These are phyloP conservation scores for Thymelicus acteon DNA, from an alignment of 2,888 invertebrate species.

Conservation along the genomic window DNA sequence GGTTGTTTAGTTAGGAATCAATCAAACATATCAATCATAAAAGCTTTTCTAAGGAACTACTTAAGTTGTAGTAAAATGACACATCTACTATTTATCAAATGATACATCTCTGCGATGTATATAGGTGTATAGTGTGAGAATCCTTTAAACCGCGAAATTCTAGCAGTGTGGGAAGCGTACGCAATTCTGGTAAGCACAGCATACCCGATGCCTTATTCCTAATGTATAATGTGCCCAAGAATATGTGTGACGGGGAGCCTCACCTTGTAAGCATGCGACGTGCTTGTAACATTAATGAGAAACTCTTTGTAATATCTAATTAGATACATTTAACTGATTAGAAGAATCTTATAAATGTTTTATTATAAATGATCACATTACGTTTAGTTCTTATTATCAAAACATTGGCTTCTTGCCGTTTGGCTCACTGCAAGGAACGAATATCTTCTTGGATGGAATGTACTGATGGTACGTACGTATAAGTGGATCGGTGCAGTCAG, in stretches of 20 bases:
- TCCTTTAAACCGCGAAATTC: slow-evolving; percentile 1
- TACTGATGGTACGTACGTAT: too few relatives aligned
- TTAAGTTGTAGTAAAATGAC: too few relatives aligned
- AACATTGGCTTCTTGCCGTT: background rate
- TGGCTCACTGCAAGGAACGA: too few relatives aligned
- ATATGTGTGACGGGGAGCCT: slow-evolving; percentile 34
- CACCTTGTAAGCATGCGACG: slow-evolving; percentile 37
- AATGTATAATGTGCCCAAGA: slow-evolving; percentile 32
- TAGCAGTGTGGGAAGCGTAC: slow-evolving; percentile 28
- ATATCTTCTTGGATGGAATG: too few relatives aligned
- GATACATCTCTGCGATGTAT: too few relatives aligned
- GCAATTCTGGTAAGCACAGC: slow-evolving; percentile 22
- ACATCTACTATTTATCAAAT: too few relatives aligned
- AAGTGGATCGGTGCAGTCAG: too few relatives aligned
- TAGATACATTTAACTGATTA: slow-evolving; percentile 39
- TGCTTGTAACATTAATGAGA: slow-evolving; percentile 41
- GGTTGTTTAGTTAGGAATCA: too few relatives aligned
- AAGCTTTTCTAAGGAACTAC: too few relatives aligned
- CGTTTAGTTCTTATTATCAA: background rate
- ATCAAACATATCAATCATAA: too few relatives aligned
- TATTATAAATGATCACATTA: slow-evolving; percentile 21
- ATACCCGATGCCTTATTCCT: slow-evolving; percentile 20
- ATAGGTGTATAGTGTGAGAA: slow-evolving; percentile 4
- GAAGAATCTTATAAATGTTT: slow-evolving; percentile 37
- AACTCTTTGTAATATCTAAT: slow-evolving; percentile 36